phyloP scores from a whole-genome alignment of 2,113 vertebrate species.

The Microcebus jonahi region DNA sequence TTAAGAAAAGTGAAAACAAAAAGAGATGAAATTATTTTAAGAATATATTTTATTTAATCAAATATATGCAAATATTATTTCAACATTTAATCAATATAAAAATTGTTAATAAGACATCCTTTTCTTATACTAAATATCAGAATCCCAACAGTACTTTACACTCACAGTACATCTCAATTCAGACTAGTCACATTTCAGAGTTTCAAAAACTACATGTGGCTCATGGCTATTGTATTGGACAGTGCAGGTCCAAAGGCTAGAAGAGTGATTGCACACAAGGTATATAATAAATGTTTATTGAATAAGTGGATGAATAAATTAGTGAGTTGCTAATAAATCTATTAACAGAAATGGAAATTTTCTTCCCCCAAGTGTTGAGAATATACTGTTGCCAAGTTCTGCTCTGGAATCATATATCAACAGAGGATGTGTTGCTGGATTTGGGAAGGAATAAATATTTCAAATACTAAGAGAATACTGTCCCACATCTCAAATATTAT shows the following conservation, averaged over 20 bases:
- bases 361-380: neutral
- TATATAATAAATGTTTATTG: neutral
- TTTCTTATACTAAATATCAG: neutral
- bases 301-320: neutral
- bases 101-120: neutral
- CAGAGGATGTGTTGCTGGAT: neutral
- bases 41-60: neutral
- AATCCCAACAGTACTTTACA: neutral
- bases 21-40: neutral
- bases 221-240: neutral
- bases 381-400: neutral
- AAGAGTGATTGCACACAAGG: neutral
- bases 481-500: neutral
- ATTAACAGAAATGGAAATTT: neutral
- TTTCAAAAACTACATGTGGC: neutral
- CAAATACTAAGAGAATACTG: conserved; percentile 18
- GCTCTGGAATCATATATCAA: neutral
- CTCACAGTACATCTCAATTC: neutral
- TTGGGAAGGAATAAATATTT: neutral
- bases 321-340: neutral
- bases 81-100: neutral
- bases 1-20: neutral
- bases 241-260: neutral
- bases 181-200: neutral
- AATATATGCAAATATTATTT: neutral